Evolutionary conservation across 1,140 invertebrate species (phyloP).

Genomic region (Metaphire vulgaris): DNA sequence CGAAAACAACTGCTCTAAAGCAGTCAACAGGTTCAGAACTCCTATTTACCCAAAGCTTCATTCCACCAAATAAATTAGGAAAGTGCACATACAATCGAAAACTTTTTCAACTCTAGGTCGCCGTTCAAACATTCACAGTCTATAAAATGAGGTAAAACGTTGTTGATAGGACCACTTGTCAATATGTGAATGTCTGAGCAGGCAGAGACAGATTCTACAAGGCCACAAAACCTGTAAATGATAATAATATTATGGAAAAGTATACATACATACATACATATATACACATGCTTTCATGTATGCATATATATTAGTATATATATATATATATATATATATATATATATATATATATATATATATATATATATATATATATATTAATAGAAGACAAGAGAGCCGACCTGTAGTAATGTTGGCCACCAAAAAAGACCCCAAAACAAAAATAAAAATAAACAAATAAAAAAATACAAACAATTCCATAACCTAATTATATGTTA

Average conservation of each 20-base stretch:
- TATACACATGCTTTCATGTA: not conserved
- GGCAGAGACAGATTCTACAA: not conserved
- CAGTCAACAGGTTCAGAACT: no score
- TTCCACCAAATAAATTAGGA: no score
- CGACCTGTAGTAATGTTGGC: not conserved
- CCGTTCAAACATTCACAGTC: not conserved
- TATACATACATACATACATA: not conserved
- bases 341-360: not conserved
- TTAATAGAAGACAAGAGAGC: not conserved
- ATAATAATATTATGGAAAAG: not conserved
- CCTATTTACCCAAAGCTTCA: no score
- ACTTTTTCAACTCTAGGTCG: no score
- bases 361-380: not conserved
- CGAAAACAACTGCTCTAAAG: no score
- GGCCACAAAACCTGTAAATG: not conserved
- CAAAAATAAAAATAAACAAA: no score
- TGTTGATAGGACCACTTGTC: no score
- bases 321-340: not conserved
- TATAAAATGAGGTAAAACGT: constrained; percentile 1
- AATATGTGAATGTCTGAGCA: not conserved
- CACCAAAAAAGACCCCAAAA: not conserved
- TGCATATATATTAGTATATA: not conserved
- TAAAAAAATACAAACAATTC: no score
- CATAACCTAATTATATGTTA: no score
- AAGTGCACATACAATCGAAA: no score